These are phyloP conservation scores for Podocnemis expansa DNA, from an alignment of 2,113 vertebrate species.

Conservation along the genomic window DNA sequence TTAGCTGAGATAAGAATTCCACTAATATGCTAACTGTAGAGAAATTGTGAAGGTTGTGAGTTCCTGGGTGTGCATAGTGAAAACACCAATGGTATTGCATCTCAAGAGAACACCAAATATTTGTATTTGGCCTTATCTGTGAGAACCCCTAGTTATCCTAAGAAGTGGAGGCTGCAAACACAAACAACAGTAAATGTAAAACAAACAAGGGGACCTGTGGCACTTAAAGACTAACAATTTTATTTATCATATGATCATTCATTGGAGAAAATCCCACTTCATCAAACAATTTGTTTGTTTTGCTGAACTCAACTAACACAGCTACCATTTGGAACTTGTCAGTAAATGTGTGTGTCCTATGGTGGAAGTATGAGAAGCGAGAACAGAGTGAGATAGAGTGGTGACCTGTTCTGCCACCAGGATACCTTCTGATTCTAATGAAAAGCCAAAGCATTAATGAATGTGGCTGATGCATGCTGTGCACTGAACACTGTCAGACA, in stretches of 20 bases:
- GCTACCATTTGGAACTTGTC: too few relatives aligned
- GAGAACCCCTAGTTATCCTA: background rate
- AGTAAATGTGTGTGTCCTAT: background rate
- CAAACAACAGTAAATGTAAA: too few relatives aligned
- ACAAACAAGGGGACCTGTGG: too few relatives aligned
- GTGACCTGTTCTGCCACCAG: background rate
- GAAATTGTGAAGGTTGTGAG: background rate
- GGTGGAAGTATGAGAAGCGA: background rate
- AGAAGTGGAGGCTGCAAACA: background rate
- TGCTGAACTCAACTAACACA: too few relatives aligned
- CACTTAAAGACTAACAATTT: too few relatives aligned
- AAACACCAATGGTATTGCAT: background rate
- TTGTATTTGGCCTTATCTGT: background rate
- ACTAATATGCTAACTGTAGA: fast-evolving
- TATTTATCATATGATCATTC: too few relatives aligned
- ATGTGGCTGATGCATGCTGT: fast-evolving
- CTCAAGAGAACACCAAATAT: background rate
- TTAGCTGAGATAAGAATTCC: background rate
- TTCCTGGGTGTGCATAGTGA: background rate
- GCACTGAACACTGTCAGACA: fast-evolving
- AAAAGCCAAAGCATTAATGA: background rate
- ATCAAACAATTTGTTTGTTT: too few relatives aligned
- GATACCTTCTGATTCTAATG: background rate
- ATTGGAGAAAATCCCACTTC: too few relatives aligned
- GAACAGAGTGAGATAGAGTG: background rate